Base-by-base conservation (phyloP, 2,797 vertebrate species). In the Brachymystax lenok region DNA sequence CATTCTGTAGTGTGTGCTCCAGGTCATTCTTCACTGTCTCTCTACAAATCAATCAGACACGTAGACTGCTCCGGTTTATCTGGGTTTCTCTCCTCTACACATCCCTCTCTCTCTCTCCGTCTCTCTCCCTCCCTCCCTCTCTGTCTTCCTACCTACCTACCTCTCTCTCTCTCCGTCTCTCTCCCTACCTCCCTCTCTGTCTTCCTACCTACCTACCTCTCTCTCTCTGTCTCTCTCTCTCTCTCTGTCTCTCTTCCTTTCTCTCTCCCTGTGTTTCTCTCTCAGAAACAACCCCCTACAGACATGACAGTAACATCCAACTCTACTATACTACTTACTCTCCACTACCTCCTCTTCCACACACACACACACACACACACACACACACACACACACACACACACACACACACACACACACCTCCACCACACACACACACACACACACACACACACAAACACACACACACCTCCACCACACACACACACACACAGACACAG, bases 21-120 rank as follows among this genome's bases (percentile, higher is more conserved):
- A 8, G 61, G 84, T 78, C 78, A 87, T 86, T 82, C 52, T 69
- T 84, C 80, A 73, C 78, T 77, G 79, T 84, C 79, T 84, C 79
- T 27, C 77, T 80, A 84, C 66, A 73, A 82, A 84, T 88, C 61
- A 33, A 86, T 80, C 77, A 84, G 83, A 75, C 74, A 30, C 78
- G 85, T 81, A 83, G 63, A 40, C 35, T 35, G 35, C 35, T 35
- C 35, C 35, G 7, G 35, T 35, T 40, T 40, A 1, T 40, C 35
- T 40, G 35, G 1, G 8, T 0, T 40, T 16, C 33, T 59, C 66
- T 69, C 67, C 4, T 33, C 30, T 33, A 30, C 28, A 30, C 28
- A 30, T 35, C 28, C n/a, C 8, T 30, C 24, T 35, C 27, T 33
- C 33, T 33, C 46, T 75, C 21, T 12, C 59, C 50, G 40, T 68